Evolutionary conservation across 2,888 invertebrate genomes (phyloP), one percentile per base, ranked within the genome.

Genomic region (Pseudococcus viburni): DNA sequence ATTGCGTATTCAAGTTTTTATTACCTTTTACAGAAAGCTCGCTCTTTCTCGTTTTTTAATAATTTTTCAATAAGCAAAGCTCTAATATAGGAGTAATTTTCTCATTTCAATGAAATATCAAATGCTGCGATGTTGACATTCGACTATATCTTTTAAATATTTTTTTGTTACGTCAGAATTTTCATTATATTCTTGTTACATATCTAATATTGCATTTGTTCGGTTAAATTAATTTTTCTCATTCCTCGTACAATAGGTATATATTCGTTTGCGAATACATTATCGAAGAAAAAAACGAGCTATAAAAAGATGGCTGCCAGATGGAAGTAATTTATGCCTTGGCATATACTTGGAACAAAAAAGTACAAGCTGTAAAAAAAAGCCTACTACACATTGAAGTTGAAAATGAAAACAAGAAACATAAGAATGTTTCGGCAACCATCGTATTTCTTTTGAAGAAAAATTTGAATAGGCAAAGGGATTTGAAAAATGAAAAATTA

Each of bases 1-100:
- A 85, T 85, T 85, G 55, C 85, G 85, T 85, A 85, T 85, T 64
- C 85, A 85, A 85, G 85, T 33, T 85, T 85, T 85, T 85, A 85
- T 59, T 85, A 64, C 55, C 85, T 85, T 85, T 64, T 42, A 85
- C 59, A 64, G 85, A 51, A 85, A 85, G 51, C 55, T 39, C 64
- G 42, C 42, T 85, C 55, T 85, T 64, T 85, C 64, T 64, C 42
- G 55, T 33, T 85, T 85, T 85, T 85, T 85, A 85, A 85, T 85
- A 85, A 85, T 85, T 85, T 85, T 85, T 85, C 85, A 85, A 85
- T 85, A 85, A 85, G 85, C 64, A 42, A 85, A 85, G 42, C 42
- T 19, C 85, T 55, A 85, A 85, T 85, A 85, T 85, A 85, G n/a
- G 64, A 85, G 85, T 64, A 64, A 64, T 26, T 85, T 55, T 64